Conservation (phyloP, 2,113 vertebrate genomes). For the Hiodon tergisus region DNA sequence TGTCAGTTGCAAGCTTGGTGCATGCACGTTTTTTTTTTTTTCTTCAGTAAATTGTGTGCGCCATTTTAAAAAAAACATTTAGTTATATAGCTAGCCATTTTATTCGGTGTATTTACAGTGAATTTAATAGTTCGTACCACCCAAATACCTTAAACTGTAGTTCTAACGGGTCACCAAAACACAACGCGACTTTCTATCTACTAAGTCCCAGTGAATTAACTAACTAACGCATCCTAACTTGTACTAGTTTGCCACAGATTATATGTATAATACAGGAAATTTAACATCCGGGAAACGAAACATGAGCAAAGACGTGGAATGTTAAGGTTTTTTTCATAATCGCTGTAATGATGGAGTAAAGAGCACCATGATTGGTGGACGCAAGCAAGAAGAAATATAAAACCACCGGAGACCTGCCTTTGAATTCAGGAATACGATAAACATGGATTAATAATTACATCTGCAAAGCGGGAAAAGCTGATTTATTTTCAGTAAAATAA, state of each 20-base stretch:
- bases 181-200: background rate
- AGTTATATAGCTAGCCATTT: constrained; percentile 1
- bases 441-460: constrained; percentile 35
- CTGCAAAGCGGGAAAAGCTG: constrained; percentile 25
- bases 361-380: constrained; percentile 62
- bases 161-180: background rate
- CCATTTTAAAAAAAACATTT: constrained; percentile 4
- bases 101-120: background rate
- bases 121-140: background rate
- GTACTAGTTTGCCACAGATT: constrained; percentile 20
- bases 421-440: constrained; percentile 36
- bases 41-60: constrained; percentile 4
- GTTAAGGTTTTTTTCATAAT: constrained; percentile 46
- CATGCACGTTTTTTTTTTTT: background rate
- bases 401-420: constrained; percentile 47
- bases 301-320: constrained; percentile 69
- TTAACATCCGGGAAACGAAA: constrained; percentile 71
- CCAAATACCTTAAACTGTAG: background rate
- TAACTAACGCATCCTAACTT: constrained; percentile 3
- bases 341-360: constrained; percentile 57
- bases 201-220: background rate
- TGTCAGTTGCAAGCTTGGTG: background rate
- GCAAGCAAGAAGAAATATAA: constrained; percentile 52
- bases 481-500: background rate
- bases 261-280: constrained; percentile 39